Percentiles rank a stretch among this genome's conserved stretches.
Conservation (phyloP, 2,888 invertebrate species). For the Polymixis lichenea region DNA sequence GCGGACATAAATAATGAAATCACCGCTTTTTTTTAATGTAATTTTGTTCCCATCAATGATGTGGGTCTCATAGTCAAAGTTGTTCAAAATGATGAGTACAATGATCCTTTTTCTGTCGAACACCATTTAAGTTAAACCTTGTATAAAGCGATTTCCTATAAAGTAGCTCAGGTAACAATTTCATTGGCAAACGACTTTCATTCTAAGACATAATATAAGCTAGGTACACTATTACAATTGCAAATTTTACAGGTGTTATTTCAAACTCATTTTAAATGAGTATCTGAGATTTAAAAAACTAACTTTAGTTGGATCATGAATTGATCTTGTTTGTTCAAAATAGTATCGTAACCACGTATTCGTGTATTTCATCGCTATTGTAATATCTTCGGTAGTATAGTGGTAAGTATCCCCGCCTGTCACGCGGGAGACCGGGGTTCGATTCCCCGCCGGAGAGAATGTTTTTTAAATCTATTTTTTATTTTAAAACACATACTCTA, state of each 20-base stretch:
- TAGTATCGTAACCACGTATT: rapidly evolving
- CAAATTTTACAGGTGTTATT: no score
- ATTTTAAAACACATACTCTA: not conserved
- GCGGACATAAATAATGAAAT: not conserved
- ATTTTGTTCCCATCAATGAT: no score
- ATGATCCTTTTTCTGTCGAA: no score
- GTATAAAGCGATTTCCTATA: no score
- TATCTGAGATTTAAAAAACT: no score
- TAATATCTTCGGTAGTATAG: constrained; percentile 89
- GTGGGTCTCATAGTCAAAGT: no score
- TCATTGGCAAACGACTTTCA: not conserved
- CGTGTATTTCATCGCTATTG: rapidly evolving
- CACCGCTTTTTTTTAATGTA: not conserved
- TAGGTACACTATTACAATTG: no score
- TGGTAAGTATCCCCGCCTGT: constrained; percentile 91
- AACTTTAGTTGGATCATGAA: not conserved
- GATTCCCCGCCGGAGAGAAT: constrained; percentile 71
- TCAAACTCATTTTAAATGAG: no score
- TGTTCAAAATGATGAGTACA: no score
- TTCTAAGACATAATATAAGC: not conserved
- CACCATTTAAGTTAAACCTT: no score
- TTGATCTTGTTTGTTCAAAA: not conserved
- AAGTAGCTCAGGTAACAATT: not conserved
- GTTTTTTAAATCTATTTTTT: constrained; percentile 29
- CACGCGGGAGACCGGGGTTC: constrained; percentile 87